phyloP scores from a whole-genome alignment of 2,113 vertebrate species.

The Tachuris rubrigastra region DNA sequence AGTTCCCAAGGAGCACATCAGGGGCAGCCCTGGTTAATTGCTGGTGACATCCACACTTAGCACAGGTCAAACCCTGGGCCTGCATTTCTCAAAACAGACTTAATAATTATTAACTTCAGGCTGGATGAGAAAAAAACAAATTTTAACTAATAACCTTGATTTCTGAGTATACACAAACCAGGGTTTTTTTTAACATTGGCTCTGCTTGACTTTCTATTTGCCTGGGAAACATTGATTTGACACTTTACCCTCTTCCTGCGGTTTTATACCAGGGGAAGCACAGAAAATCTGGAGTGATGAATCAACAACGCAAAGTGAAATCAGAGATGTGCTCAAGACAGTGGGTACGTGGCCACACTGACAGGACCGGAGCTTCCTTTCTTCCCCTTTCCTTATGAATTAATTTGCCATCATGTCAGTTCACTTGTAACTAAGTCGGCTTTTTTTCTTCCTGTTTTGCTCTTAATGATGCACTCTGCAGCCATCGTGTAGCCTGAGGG shows the following conservation, averaged over 20 bases:
- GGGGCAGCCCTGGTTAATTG: neutral
- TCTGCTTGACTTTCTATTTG: neutral
- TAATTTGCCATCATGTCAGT: constrained; percentile 21
- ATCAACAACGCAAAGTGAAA: neutral
- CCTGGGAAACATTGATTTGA: neutral
- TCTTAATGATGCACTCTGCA: constrained; percentile 17
- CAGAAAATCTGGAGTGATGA: neutral
- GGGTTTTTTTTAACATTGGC: neutral
- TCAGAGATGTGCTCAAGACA: neutral
- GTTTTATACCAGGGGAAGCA: neutral
- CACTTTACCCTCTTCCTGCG: neutral
- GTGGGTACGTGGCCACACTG: accelerated
- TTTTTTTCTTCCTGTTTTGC: neutral
- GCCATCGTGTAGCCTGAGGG: neutral
- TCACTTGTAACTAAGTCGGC: neutral
- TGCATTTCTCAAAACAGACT: constrained; percentile 38
- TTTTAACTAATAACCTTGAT: constrained; percentile 55
- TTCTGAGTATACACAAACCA: neutral
- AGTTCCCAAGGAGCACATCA: neutral
- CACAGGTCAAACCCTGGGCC: constrained; percentile 18
- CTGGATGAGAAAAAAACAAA: constrained; percentile 10
- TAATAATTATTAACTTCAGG: constrained; percentile 66
- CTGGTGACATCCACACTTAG: constrained; percentile 14
- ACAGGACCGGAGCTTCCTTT: neutral
- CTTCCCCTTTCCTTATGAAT: constrained; percentile 22